These are phyloP conservation scores for Agonopterix heracliana DNA, from an alignment of 2,888 invertebrate genomes.

Conservation along the genomic window DNA sequence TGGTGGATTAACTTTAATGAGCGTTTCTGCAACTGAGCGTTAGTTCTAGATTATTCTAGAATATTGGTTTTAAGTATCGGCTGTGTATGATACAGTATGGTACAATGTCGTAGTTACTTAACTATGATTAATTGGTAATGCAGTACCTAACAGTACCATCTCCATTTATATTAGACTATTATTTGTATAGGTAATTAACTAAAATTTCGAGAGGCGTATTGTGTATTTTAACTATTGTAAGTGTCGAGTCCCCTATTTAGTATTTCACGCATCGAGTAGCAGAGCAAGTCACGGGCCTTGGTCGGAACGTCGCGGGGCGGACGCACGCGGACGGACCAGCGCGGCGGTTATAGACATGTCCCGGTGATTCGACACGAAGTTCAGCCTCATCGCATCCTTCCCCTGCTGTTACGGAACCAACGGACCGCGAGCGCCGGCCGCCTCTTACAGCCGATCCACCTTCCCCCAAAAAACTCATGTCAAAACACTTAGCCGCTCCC, in stretches of 20 bases:
- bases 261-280: conserved; percentile 51
- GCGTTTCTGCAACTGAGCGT: no score
- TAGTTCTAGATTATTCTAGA: no score
- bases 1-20: no score
- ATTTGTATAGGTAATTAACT: no score
- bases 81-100: no score
- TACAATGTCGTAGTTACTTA: no score
- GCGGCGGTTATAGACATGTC: conserved; percentile 49
- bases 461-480: conserved; percentile 36
- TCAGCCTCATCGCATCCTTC: conserved; percentile 19
- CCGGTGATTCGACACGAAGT: conserved; percentile 53
- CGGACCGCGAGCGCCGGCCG: conserved; percentile 31
- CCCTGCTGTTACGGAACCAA: conserved; percentile 31
- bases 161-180: no score
- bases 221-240: conserved; percentile 17
- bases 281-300: conserved; percentile 35
- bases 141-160: no score
- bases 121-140: no score
- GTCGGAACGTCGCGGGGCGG: no score
- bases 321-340: background rate
- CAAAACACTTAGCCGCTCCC: conserved; percentile 54
- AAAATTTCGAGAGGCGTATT: conserved; percentile 7
- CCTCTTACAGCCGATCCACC: conserved; percentile 27
- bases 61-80: no score
- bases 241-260: conserved; percentile 32